Percentiles rank a stretch among this genome's conserved stretches.
These are phyloP conservation scores for Eulemur rubriventer DNA, from an alignment of 2,797 vertebrate species.

Conservation along the genomic window DNA sequence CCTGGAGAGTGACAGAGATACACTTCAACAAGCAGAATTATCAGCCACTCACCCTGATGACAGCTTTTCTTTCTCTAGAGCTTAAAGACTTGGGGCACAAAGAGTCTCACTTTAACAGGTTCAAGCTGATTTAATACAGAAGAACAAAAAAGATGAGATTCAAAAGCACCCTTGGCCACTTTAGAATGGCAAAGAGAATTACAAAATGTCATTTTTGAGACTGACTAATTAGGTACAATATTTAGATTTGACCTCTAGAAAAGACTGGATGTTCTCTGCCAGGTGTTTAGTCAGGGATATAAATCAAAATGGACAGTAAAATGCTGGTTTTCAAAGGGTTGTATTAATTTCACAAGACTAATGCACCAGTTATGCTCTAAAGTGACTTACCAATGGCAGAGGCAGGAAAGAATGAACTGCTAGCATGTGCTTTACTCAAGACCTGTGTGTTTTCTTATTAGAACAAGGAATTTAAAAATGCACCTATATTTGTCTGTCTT, in stretches of 20 bases:
- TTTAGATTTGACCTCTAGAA: conserved; percentile 55
- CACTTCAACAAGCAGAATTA: conserved; percentile 67
- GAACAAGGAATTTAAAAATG: background rate
- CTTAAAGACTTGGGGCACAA: conserved; percentile 43
- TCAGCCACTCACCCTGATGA: conserved; percentile 29
- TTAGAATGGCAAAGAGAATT: conserved; percentile 58
- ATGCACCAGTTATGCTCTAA: background rate
- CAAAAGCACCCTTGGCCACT: conserved; percentile 62
- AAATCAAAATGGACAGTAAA: conserved; percentile 57
- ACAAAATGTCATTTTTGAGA: conserved; percentile 59
- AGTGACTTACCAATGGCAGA: background rate
- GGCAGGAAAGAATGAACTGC: background rate
- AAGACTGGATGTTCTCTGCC: conserved; percentile 28
- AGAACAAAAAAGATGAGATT: conserved; percentile 54
- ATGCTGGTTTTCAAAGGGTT: conserved; percentile 37
- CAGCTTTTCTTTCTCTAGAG: conserved; percentile 69
- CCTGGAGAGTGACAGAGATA: conserved; percentile 76
- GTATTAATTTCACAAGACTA: background rate
- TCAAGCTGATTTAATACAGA: conserved; percentile 72
- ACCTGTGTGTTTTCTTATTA: background rate
- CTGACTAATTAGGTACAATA: conserved; percentile 46
- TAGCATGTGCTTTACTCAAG: background rate
- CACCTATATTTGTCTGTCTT: background rate
- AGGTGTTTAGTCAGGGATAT: conserved; percentile 42
- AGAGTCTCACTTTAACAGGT: conserved; percentile 71